phyloP scores from a whole-genome alignment of 2,888 invertebrate species.

The Oasisia sp. region DNA sequence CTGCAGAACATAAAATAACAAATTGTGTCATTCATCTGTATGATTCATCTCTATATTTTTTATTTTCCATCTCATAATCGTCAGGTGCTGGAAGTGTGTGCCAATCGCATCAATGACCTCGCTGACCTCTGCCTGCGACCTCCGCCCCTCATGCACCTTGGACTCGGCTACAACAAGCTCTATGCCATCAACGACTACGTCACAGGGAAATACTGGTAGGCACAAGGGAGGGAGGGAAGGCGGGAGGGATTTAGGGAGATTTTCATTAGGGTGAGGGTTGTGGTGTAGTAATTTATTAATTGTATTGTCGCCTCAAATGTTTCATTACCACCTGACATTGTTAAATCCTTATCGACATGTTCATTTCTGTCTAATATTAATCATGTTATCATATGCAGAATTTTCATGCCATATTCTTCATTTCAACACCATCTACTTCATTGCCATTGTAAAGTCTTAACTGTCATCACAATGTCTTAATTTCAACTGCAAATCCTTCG shows the following conservation, averaged over 20 bases:
- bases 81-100: constrained; percentile 63
- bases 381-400: too few relatives aligned
- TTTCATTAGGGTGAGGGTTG: not conserved
- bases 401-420: too few relatives aligned
- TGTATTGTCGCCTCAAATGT: too few relatives aligned
- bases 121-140: constrained; percentile 56
- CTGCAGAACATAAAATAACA: too few relatives aligned
- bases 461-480: too few relatives aligned
- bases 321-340: too few relatives aligned
- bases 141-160: constrained; percentile 58
- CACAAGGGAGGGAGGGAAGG: not conserved
- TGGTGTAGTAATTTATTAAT: not conserved
- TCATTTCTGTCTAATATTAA: too few relatives aligned
- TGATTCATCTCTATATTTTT: not conserved
- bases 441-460: too few relatives aligned
- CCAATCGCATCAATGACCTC: constrained; percentile 59
- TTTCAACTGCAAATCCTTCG: too few relatives aligned
- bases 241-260: not conserved
- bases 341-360: too few relatives aligned
- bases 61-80: constrained; percentile 1
- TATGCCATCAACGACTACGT: constrained; percentile 58
- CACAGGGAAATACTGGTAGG: constrained; percentile 58
- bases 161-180: constrained; percentile 60
- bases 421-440: too few relatives aligned
- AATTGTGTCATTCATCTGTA: too few relatives aligned